Evolutionary conservation across 2,113 vertebrate species (phyloP), one percentile per base, ranked within the genome.

Genomic region (Tichodroma muraria): DNA sequence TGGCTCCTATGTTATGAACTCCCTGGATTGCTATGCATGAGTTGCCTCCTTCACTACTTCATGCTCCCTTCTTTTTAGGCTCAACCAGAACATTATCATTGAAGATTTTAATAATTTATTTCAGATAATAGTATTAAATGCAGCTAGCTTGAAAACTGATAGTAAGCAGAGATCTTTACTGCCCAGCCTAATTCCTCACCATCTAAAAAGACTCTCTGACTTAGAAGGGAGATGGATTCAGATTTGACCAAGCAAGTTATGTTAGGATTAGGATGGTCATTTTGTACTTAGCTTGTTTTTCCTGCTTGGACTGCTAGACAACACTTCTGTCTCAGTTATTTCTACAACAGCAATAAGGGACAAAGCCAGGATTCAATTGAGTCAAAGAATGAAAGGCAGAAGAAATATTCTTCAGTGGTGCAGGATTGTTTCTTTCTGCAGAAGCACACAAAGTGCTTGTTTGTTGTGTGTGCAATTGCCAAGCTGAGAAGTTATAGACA

Each of bases 321-420:
- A n/a, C 66, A 54, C 0, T 89, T 80, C 59, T 82, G 33, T 35
- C 57, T 79, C 78, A 37, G 61, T 72, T 76, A 75, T 89, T 93
- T 83, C 87, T 89, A 0, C 54, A 88, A 73, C 38, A 85, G 66
- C 75, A 95, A 15, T 63, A 77, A 89, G 59, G 33, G 78, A 93
- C 85, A 97, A 97, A 94, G 68, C 56, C 68, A 94, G 87, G 47
- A 94, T 93, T 96, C 87, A 85, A 73, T 59, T 50, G 61, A 83
- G 45, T 37, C 49, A 53, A 85, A 91, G 87, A 90, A 84, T 13
- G 77, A 87, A 90, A 86, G 56, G 70, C 80, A 93, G 72, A 87
- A 96, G 82, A 89, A 95, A 66, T 61, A 37, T 22, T 92, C 86
- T 87, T 92, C 71, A 87, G 63, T 84, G 53, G 21, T 47, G 54